These are phyloP conservation scores for Eupithecia dodoneata DNA, from an alignment of 2,888 invertebrate genomes.

Conservation along the genomic window DNA sequence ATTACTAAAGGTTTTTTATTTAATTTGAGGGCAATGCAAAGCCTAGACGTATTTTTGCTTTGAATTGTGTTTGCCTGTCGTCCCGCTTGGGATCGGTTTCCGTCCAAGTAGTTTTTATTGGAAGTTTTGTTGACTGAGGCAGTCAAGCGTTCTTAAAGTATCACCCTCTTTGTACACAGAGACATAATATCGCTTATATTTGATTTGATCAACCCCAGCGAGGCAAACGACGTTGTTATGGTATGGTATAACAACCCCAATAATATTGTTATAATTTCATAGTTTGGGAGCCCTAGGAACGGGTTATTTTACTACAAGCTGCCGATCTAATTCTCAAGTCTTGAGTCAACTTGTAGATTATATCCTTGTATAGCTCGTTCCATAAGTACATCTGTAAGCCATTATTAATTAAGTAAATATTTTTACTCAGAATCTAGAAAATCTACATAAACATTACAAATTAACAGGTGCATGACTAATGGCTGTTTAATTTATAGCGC, in stretches of 20 bases:
- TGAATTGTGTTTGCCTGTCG: constrained; percentile 66
- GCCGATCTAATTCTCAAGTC: neutral
- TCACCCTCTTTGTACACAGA: constrained; percentile 68
- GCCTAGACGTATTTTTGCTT: constrained; percentile 62
- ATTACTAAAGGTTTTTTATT: constrained; percentile 81
- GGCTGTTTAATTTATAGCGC: constrained; percentile 49
- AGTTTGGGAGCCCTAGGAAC: neutral
- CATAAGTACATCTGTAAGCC: constrained; percentile 20
- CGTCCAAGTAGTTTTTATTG: constrained; percentile 81
- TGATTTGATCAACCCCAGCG: constrained; percentile 68
- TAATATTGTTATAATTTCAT: constrained; percentile 10
- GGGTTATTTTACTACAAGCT: neutral
- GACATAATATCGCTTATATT: constrained; percentile 76
- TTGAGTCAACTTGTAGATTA: neutral
- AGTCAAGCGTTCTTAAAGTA: constrained; percentile 60
- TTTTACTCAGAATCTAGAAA: constrained; percentile 29
- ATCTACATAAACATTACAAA: constrained; percentile 46
- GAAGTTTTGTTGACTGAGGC: constrained; percentile 72
- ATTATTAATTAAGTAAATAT: constrained; percentile 36
- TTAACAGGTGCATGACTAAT: constrained; percentile 49
- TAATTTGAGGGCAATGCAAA: constrained; percentile 78
- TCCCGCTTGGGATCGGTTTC: constrained; percentile 61
- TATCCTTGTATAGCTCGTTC: constrained; percentile 8
- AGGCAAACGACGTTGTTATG: constrained; percentile 58
- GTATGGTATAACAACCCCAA: constrained; percentile 41